Base-by-base conservation (phyloP, 2,888 invertebrate species). In the Aphodius granarius region DNA sequence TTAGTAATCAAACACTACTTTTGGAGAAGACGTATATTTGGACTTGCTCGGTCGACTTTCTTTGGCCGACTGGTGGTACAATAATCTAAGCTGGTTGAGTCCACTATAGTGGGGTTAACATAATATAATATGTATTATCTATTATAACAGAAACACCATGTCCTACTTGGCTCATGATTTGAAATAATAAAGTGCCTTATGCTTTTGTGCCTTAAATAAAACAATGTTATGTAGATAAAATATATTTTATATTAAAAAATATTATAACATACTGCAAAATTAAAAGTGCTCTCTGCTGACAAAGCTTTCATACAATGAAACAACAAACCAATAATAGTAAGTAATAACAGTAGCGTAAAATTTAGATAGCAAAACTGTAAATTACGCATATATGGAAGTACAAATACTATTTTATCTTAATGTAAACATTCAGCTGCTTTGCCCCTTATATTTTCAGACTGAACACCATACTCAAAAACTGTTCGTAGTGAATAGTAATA, bases 401-500 rank as follows among this genome's bases (percentile, higher is more conserved):
- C 43, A 13, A 43, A 3, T 43, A 43, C 43, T 43, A n/a, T n/a
- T 43, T 43, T 9, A 13, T 43, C 43, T 43, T 43, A 43, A 9
- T 13, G 43, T 43, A 43, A 43, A 43, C 13, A 43, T 43, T 43
- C 13, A 43, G 43, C 43, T 9, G 0, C 43, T 3, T 18, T 3
- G 6, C 65, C 9, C 23, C 73, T 89, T 88, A 92, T 79, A 94
- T 91, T 89, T 94, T 94, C 72, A 95, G 87, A 83, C 93, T 92
- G 84, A 95, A 94, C 22, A 98, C 97, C 93, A 98, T 95, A 82
- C 93, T 94, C 76, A 98, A 90, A 87, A 98, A 98, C 86, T 98
- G 97, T 88, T 98, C 98, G 84, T 98, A 98, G 82, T 96, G 94
- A 83, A 98, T 96, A 73, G 95, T 95, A 80, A 98, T 97, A 75